A percentile compares a stretch with the other conserved stretches of the same genome.
Conservation (phyloP, 2,113 vertebrate genomes). For the Balaenoptera acutorostrata region DNA sequence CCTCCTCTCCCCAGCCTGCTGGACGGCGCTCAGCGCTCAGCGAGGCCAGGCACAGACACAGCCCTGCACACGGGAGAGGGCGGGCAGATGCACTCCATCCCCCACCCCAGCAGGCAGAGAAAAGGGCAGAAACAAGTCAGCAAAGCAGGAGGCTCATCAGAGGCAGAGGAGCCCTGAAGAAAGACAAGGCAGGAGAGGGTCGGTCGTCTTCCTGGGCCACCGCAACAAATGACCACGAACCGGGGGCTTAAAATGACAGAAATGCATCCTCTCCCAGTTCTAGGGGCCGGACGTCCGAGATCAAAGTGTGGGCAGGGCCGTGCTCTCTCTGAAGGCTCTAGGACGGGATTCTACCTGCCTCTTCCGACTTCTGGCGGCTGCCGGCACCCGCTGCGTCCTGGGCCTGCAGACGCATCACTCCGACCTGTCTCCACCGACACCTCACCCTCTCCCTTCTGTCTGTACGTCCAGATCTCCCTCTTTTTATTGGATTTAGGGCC, state of each 20-base stretch:
- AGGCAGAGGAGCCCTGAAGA: background rate
- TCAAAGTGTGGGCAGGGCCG: background rate
- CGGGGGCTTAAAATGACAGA: background rate
- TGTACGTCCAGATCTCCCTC: background rate
- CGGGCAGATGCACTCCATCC: background rate
- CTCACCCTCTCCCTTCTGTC: background rate
- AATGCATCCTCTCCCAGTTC: background rate
- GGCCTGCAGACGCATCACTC: rapidly evolving
- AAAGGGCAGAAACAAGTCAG: too few relatives aligned
- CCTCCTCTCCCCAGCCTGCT: background rate
- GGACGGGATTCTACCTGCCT: background rate
- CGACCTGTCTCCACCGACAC: background rate
- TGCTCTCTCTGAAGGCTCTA: background rate
- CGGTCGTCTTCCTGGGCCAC: background rate
- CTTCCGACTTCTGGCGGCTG: background rate
- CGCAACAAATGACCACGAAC: rapidly evolving
- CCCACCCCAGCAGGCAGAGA: background rate
- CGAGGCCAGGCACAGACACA: background rate
- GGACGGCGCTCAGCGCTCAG: rapidly evolving
- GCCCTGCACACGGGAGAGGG: too few relatives aligned
- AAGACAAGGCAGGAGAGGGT: background rate
- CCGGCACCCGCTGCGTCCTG: background rate
- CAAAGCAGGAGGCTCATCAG: background rate
- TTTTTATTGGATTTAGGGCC: background rate
- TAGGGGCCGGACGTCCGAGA: background rate